Base-by-base conservation (phyloP, 2,888 invertebrate genomes). In the Hyles lineata region DNA sequence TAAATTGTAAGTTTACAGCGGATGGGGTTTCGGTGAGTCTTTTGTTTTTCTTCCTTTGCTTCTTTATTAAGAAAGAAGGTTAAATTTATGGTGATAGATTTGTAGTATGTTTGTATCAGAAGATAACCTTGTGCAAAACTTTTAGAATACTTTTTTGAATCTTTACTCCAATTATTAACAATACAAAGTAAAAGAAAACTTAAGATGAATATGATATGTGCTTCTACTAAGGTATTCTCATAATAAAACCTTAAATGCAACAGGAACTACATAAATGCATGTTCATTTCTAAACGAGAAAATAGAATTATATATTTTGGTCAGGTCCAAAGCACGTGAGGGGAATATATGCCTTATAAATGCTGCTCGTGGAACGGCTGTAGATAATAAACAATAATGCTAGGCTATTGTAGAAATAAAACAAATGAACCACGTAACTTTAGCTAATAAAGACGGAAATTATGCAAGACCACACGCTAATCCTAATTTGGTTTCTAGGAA, bases 221-320 rank as follows among this genome's bases (percentile, higher is more conserved):
- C 23, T 67, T 23, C 23, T 67, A 50, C 43, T 50, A 21, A 63
- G n/a, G 63, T 8, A 50, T 43, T 43, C 9, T 43, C 11, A 72
- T 75, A n/a, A 71, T 55, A 43, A 74, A 63, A 71, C 15, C 25
- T 72, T 71, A 17, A 70, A 72, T 72, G 74, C 74, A 76, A 74
- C 71, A 59, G 60, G 50, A 67, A 67, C 67, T 67, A 50, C 43
- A 43, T 50, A 43, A 21, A 67, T 23, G 67, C 23, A 43, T 50
- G 43, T 67, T 43, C 43, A 67, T 67, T 67, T 67, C 67, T 25
- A 67, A 67, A 43, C 67, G 23, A 23, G 23, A 43, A 21, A 23
- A 50, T 50, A 72, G 29, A 72, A 74, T 72, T 58, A 62, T 4
- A 69, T 19, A 60, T 71, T 73, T 71, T 32, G 69, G 60, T 59